Percentiles rank a stretch among this genome's conserved stretches.
Evolutionary conservation across 2,113 vertebrate genomes (phyloP).

Genomic region (Corythoichthys intestinalis): DNA sequence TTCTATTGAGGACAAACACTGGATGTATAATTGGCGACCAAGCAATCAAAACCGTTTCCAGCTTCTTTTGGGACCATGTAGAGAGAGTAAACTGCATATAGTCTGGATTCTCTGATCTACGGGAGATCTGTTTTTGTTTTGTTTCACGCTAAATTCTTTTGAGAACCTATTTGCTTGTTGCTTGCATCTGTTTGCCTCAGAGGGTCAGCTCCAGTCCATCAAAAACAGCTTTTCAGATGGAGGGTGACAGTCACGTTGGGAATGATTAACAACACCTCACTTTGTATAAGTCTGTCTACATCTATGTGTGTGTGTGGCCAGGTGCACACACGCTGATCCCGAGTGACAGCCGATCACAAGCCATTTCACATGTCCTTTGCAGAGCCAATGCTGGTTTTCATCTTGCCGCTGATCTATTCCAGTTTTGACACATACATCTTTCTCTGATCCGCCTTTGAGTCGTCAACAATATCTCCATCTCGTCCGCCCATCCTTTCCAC

Average conservation of each 20-base stretch:
- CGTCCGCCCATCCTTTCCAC: constrained; percentile 10
- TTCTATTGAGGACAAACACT: too few species aligned
- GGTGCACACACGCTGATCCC: constrained; percentile 21
- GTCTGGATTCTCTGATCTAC: neutral
- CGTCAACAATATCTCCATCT: constrained; percentile 50
- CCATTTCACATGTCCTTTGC: constrained; percentile 27
- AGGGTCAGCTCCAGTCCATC: constrained; percentile 18
- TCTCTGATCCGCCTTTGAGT: constrained; percentile 55
- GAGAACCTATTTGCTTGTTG: constrained; percentile 12
- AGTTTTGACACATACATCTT: constrained; percentile 25
- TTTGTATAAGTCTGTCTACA: neutral
- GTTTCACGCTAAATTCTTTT: neutral
- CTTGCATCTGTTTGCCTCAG: constrained; percentile 22
- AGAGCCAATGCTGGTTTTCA: constrained; percentile 27
- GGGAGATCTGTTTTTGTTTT: neutral
- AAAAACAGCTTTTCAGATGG: constrained; percentile 1
- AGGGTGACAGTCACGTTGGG: constrained; percentile 5
- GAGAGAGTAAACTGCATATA: neutral
- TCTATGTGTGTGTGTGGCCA: constrained; percentile 15
- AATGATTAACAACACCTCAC: constrained; percentile 21
- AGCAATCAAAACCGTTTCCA: neutral
- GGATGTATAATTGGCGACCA: too few species aligned
- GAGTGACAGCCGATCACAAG: constrained; percentile 46
- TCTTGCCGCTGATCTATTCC: constrained; percentile 18
- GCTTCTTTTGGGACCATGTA: neutral